Evolutionary conservation across 2,113 vertebrate genomes (phyloP), one percentile per base, ranked within the genome.

Genomic region (Lophura nycthemera): DNA sequence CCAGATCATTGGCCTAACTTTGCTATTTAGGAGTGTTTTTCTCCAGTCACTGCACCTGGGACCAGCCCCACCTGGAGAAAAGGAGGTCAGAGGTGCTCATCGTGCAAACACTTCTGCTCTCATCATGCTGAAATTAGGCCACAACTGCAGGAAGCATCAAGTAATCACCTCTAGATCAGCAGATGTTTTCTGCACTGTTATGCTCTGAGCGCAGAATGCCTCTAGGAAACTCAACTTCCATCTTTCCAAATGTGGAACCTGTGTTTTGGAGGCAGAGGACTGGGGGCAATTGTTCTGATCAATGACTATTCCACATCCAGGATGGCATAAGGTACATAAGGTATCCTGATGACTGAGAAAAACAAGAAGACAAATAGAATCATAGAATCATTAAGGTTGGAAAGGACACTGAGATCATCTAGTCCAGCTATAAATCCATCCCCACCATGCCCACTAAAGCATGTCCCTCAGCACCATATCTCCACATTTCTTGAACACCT

Each of bases 71-170:
- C 7, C 50, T 71, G 70, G 50, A 70, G n/a, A 18, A 76, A 10
- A 42, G 5, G 36, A 24, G 22, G 47, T 34, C 48, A 18, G 48
- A 76, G 13, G 0, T 24, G 5, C 36, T 64, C 13, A 25, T 45
- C 0, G 0, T 3, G 13, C 6, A 38, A 67, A 56, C 1, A 13
- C 29, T 60, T 56, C 34, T 17, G 54, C 5, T 13, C 13, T 80
- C 27, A 52, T 21, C 0, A 0, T 54, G n/a, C 8, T 74, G 60
- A 94, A 86, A 83, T n/a, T 19, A 29, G 34, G 40, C 16, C 21
- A 38, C 12, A 36, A 2, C 11, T 38, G 21, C 4, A 74, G 60
- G 13, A 92, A 80, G 10, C 15, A 13, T n/a, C 30, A n/a, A 47
- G 5, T n/a, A 30, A 54, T 82, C 50, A 6, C 13, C 38, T 61